Evolutionary conservation across 2,888 invertebrate species (phyloP).

Genomic region (Pardosa pseudoannulata): DNA sequence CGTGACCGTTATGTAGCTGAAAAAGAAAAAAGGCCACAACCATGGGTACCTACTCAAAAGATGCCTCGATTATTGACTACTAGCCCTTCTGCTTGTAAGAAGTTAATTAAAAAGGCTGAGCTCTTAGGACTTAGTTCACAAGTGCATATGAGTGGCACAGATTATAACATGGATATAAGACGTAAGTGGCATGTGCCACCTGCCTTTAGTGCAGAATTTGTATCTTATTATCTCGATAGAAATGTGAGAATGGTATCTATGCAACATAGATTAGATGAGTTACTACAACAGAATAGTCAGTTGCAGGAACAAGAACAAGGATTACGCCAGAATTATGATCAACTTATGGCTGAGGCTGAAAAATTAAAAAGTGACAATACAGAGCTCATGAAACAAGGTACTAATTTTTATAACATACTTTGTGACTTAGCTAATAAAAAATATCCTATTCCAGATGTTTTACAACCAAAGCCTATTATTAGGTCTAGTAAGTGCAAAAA

Average conservation of each 20-base stretch:
- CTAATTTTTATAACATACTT: slow-evolving; percentile 76
- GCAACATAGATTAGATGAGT: slow-evolving; percentile 86
- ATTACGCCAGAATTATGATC: slow-evolving; percentile 86
- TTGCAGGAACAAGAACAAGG: slow-evolving; percentile 87
- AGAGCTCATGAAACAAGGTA: slow-evolving; percentile 76
- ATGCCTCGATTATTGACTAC: slow-evolving; percentile 93
- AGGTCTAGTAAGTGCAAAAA: slow-evolving; percentile 75
- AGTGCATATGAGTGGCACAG: slow-evolving; percentile 76
- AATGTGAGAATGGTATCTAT: slow-evolving; percentile 88
- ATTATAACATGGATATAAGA: slow-evolving; percentile 88
- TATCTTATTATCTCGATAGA: slow-evolving; percentile 94
- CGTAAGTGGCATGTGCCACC: slow-evolving; percentile 97
- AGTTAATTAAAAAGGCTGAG: slow-evolving; percentile 89
- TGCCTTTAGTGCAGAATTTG: slow-evolving; percentile 95
- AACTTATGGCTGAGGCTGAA: slow-evolving; percentile 75
- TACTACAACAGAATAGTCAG: slow-evolving; percentile 85
- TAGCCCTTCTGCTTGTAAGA: slow-evolving; percentile 90
- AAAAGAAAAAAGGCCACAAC: slow-evolving; percentile 78
- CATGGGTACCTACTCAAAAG: slow-evolving; percentile 97
- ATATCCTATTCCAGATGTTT: slow-evolving; percentile 76
- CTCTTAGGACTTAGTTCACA: slow-evolving; percentile 88
- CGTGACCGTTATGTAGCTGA: slow-evolving; percentile 84
- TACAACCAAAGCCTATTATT: slow-evolving; percentile 74
- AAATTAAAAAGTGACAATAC: slow-evolving; percentile 75
- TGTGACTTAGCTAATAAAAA: slow-evolving; percentile 76